Percentiles rank a stretch among this genome's conserved stretches.
Conservation (phyloP, 2,113 vertebrate genomes). For the Gavia stellata region DNA sequence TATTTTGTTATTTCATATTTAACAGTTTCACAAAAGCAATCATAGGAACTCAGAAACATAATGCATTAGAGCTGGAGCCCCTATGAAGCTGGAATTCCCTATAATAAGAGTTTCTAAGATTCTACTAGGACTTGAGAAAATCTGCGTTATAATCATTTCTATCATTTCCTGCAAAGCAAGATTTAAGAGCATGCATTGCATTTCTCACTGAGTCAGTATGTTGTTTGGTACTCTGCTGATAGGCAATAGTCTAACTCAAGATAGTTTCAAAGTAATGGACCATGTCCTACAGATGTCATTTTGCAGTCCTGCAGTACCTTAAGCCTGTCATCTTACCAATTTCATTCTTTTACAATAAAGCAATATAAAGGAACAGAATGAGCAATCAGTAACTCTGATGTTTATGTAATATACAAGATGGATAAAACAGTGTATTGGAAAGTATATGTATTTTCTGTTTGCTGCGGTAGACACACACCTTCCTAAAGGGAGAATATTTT, state of each 20-base stretch:
- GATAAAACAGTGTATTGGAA: not conserved
- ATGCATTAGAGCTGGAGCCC: not conserved
- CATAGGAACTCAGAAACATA: not conserved
- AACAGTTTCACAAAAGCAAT: conserved; percentile 34
- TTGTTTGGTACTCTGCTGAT: not conserved
- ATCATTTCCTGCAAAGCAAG: not conserved
- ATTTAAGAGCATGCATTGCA: not conserved
- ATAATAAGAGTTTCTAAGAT: not conserved
- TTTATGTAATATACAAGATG: not conserved
- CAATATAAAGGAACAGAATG: not conserved
- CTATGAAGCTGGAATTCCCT: not conserved
- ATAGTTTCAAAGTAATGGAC: not conserved
- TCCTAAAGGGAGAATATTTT: not conserved
- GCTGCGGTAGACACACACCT: not conserved
- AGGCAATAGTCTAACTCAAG: not conserved
- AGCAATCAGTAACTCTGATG: not conserved
- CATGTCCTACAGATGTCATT: not conserved
- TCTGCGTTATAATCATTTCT: not conserved
- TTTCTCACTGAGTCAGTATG: not conserved
- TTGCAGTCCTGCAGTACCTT: not conserved
- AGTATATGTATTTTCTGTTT: not conserved
- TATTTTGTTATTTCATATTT: conserved; percentile 56
- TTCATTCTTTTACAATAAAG: not conserved
- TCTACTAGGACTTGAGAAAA: not conserved
- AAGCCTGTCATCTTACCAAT: not conserved